These are phyloP conservation scores for Lycopodina hypogea DNA, from an alignment of 37 sponge, comb jelly and placozoan genomes.

Conservation along the genomic window DNA sequence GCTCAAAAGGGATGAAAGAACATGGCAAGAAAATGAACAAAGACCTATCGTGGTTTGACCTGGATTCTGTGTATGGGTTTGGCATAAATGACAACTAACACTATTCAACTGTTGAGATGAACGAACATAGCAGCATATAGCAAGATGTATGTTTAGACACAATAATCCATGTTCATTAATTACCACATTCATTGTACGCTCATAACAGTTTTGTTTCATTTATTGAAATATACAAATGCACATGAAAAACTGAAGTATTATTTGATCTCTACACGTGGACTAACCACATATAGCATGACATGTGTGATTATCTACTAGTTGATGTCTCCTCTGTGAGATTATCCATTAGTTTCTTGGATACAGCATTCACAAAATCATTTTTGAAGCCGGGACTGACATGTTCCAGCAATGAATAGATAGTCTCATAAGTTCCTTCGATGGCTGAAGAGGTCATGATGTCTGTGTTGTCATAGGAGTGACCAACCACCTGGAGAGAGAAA, in stretches of 20 bases:
- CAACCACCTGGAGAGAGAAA: constrained; percentile 33
- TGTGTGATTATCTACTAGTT: too few species aligned
- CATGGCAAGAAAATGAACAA: not conserved
- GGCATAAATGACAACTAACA: constrained; percentile 44
- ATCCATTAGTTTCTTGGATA: constrained; percentile 9
- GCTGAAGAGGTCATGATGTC: not conserved
- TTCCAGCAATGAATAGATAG: constrained; percentile 55
- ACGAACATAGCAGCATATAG: not conserved
- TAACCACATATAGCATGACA: too few species aligned
- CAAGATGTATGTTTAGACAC: not conserved
- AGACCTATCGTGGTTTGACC: constrained; percentile 80
- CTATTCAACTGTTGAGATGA: too few species aligned
- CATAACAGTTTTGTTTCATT: too few species aligned
- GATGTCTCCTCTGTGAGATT: too few species aligned
- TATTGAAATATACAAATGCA: too few species aligned
- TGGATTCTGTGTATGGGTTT: constrained; percentile 73
- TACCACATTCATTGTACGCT: too few species aligned
- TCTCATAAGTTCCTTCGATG: constrained; percentile 29
- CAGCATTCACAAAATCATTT: constrained; percentile 5
- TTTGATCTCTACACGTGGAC: too few species aligned
- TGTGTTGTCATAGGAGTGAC: constrained; percentile 18
- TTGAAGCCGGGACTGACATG: constrained; percentile 51
- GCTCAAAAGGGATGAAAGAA: not conserved
- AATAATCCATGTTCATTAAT: too few species aligned
- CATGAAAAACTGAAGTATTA: too few species aligned